Evolutionary conservation across 2,888 invertebrate genomes (phyloP), one percentile per base, ranked within the genome.

Genomic region (Chymomyza procnemis): DNA sequence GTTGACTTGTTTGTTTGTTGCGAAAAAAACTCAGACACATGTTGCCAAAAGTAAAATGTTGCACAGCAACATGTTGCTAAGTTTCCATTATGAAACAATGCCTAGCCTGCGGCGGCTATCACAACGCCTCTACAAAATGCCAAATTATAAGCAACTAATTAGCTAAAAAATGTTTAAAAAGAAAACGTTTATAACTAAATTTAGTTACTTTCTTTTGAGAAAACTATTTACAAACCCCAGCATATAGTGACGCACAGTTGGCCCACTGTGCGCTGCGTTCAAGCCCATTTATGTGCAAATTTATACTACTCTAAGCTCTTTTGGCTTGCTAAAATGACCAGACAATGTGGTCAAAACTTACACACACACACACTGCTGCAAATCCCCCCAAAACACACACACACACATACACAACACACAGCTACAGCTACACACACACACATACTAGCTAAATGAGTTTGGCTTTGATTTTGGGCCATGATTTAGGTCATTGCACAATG

Each of bases 401-500:
- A 58, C 54, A 6, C 14, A 34, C n/a, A 62, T 34, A 60, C 58
- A 57, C 56, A 46, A 57, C 56, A 46, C 34, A 56, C 34, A 46
- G 5, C 4, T 6, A 26, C 26, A 26, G 26, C 26, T 26, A 26
- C 6, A 26, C 26, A 26, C 8, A 6, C 8, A 26, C 6, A 26
- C 26, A 26, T 26, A 6, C 8, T 48, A 16, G 34, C 61, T 60
- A 71, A 76, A 64, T 75, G 66, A 74, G 68, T 73, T 78, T 74
- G 71, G 74, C 75, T 79, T 72, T 75, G 71, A 72, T 74, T 74
- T 74, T 65, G 67, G 46, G 63, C 70, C 69, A 61, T 73, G 78
- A 85, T 82, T 87, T 87, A 75, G 85, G 88, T 87, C 85, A 85
- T 85, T 85, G 85, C 88, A 88, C 85, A 85, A 88, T 88, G 76